Evolutionary conservation across 2,113 vertebrate species (phyloP).

Genomic region (Amphiprion percula): DNA sequence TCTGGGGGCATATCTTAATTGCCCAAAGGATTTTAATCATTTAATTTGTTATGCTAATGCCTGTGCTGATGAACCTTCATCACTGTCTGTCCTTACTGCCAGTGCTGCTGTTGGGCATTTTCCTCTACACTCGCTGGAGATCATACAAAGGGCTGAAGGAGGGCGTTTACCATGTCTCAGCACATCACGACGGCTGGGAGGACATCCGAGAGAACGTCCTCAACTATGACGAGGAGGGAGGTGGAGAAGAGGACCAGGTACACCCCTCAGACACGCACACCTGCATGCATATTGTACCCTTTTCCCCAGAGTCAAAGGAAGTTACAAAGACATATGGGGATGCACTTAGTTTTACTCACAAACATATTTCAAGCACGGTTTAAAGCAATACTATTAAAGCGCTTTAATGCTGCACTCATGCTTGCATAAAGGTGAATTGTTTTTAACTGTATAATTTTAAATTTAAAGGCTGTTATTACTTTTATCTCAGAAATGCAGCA

Average conservation of each 20-base stretch:
- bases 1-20: slow-evolving; percentile 22
- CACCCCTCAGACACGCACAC: slow-evolving; percentile 5
- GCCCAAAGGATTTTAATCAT: slow-evolving; percentile 39
- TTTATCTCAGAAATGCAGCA: slow-evolving; percentile 17
- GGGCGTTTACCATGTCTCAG: slow-evolving; percentile 83
- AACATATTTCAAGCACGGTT: background rate
- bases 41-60: slow-evolving; percentile 34
- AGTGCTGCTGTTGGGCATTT: slow-evolving; percentile 87
- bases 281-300: background rate
- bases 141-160: slow-evolving; percentile 84
- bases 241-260: slow-evolving; percentile 92
- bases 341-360: too few species aligned
- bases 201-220: slow-evolving; percentile 92
- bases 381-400: background rate
- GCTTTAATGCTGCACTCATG: background rate
- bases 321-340: background rate
- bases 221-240: slow-evolving; percentile 92
- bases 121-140: slow-evolving; percentile 87
- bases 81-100: slow-evolving; percentile 2
- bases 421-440: slow-evolving; percentile 1
- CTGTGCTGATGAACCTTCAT: background rate
- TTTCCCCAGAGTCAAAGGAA: background rate
- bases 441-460: background rate
- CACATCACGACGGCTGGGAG: slow-evolving; percentile 87
- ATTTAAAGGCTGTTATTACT: background rate